A percentile compares a stretch with the other conserved stretches of the same genome.
phyloP scores from a whole-genome alignment of 1,140 invertebrate species.

The Drosophila carrolli region DNA sequence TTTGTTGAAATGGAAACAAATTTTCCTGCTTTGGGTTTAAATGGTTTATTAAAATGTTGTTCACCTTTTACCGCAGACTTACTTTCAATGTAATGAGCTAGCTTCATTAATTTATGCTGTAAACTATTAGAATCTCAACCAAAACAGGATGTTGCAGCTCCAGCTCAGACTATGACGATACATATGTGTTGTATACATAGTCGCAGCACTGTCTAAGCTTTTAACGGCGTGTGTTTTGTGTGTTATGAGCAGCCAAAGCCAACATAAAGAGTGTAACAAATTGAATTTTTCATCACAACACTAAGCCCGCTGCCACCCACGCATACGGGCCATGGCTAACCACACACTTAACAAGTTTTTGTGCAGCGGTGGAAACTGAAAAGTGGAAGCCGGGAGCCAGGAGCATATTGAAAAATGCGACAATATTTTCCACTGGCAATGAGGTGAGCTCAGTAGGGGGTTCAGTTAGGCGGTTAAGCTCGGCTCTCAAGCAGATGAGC shows the following conservation, averaged over 20 bases:
- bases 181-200: background rate
- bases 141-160: conserved; percentile 17
- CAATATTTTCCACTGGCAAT: conserved; percentile 67
- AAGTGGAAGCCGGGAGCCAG: background rate
- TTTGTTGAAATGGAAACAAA: too few species aligned
- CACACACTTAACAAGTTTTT: conserved; percentile 80
- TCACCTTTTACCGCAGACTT: background rate
- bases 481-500: conserved; percentile 14
- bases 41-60: background rate
- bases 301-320: conserved; percentile 12
- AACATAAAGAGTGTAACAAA: conserved; percentile 78
- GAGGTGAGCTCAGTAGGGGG: conserved; percentile 30
- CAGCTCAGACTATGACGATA: background rate
- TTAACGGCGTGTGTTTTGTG: conserved; percentile 45
- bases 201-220: conserved; percentile 50
- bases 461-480: conserved; percentile 34
- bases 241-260: conserved; percentile 66
- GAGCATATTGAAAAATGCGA: conserved; percentile 78
- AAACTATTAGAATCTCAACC: conserved; percentile 57
- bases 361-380: conserved; percentile 31
- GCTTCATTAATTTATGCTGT: conserved; percentile 68
- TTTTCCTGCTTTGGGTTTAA: too few species aligned
- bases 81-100: background rate
- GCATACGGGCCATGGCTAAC: conserved; percentile 38
- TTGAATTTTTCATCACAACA: conserved; percentile 71